Evolutionary conservation across 64 coral and sea anemone species (phyloP), one percentile per base, ranked within the genome.

Genomic region (Catalaphyllia jardinei): DNA sequence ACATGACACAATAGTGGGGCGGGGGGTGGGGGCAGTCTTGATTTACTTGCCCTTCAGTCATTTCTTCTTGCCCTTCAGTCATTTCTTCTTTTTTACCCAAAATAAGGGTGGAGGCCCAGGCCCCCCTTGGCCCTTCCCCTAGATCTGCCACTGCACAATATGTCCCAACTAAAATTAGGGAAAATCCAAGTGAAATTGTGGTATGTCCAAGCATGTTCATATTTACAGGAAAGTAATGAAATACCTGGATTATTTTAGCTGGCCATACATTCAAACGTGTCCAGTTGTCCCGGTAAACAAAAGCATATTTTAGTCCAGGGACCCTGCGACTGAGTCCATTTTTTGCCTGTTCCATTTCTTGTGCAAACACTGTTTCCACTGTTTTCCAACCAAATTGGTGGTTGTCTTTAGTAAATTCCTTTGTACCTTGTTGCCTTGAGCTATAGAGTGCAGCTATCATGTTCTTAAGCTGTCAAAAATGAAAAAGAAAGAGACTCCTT

Each of bases 371-470:
- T 71, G 33, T 86, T 50, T 86, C 65, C 14, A 72, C 31, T 46
- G 83, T 86, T 9, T 38, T 17, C 83, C 63, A 86, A 15, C 65
- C 83, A 86, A 86, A 86, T 12, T 72, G 28, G 14, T 39, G 4
- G 6, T 27, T 51, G 35, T 86, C 67, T 51, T 46, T 25, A 28
- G 57, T 64, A 20, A 67, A 15, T 16, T 64, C 29, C 22, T 84
- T 84, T 30, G 29, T 18, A 65, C 80, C 57, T 11, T 64, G 11
- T 25, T 8, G 57, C 29, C 80, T 63, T 64, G 80, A 84, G 42
- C 80, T 84, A 31, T 84, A 84, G 3, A 84, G 12, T 2, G 80
- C 80, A 13, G 80, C 80, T 84, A 84, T 84, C 60, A 84, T 84
- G 54, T 38, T 84, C 24, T 84, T 67, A 30, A 84, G 14, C 57